These are phyloP conservation scores for Cantharis rufa DNA, from an alignment of 2,888 invertebrate species.

Conservation along the genomic window DNA sequence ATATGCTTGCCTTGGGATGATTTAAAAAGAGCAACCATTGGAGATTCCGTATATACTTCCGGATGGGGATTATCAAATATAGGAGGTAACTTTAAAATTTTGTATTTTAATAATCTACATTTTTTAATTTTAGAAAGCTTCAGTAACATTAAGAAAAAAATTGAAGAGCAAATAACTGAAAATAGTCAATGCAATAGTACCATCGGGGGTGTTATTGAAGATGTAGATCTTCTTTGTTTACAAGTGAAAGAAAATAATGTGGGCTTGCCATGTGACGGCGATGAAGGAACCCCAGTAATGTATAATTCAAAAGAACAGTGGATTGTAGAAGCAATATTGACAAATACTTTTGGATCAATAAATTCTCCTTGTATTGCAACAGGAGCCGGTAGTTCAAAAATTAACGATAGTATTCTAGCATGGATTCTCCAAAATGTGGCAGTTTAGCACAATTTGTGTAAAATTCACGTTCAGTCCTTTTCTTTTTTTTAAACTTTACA, in stretches of 20 bases:
- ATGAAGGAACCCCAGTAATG: conserved; percentile 14
- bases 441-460: not conserved
- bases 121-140: not conserved
- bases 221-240: conserved; percentile 4
- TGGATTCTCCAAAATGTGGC: conserved; percentile 13
- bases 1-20: conserved; percentile 9
- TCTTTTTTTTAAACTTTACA: too few relatives aligned
- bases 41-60: not conserved
- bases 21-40: not conserved
- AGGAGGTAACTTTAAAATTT: not conserved
- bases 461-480: too few relatives aligned
- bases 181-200: not conserved
- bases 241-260: not conserved
- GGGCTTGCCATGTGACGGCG: conserved; percentile 4
- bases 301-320: not conserved
- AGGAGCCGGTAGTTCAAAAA: not conserved
- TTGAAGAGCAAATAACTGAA: not conserved
- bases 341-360: not conserved
- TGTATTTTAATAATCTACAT: not conserved
- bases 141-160: not conserved
- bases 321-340: conserved; percentile 8
- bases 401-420: conserved; percentile 5
- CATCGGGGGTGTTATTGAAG: not conserved
- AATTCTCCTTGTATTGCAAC: not conserved
- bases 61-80: not conserved